Evolutionary conservation across 1,140 invertebrate species (phyloP).

Genomic region (Bombus terrestris): DNA sequence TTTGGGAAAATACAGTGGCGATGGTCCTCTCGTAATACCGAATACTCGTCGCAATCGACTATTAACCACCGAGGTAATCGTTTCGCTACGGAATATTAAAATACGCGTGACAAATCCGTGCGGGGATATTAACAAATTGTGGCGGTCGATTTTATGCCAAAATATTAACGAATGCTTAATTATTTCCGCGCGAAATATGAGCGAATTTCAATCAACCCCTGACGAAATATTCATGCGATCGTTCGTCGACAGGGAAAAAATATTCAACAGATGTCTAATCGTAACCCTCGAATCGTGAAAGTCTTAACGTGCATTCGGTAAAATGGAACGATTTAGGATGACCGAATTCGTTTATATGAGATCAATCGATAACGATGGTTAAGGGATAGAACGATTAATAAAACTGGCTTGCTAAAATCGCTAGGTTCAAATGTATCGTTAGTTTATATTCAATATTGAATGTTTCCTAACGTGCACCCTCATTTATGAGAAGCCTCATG

Average conservation of each 20-base stretch:
- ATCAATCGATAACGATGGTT: not conserved
- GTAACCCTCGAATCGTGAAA: not conserved
- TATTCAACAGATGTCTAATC: slow-evolving; percentile 17
- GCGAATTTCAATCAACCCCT: not conserved
- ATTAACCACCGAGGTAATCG: not conserved
- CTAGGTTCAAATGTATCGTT: not conserved
- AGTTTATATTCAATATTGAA: slow-evolving; percentile 57
- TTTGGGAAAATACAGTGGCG: not conserved
- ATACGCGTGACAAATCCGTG: not conserved
- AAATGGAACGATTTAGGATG: not conserved
- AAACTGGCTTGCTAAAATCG: slow-evolving; percentile 31
- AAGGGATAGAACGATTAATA: not conserved
- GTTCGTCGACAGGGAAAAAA: not conserved
- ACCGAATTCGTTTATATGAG: slow-evolving; percentile 4
- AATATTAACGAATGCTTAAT: slow-evolving; percentile 7
- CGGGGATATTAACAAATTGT: not conserved
- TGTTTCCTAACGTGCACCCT: slow-evolving; percentile 4
- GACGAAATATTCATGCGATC: not conserved
- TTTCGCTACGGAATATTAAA: not conserved
- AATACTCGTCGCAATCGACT: not conserved
- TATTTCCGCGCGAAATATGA: not conserved
- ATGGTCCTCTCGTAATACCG: not conserved
- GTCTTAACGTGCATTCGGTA: not conserved
- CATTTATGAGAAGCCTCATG: too few relatives aligned
- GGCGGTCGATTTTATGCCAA: not conserved